These are phyloP conservation scores for Cheilosia scutellata DNA, from an alignment of 2,888 invertebrate species.

Conservation along the genomic window DNA sequence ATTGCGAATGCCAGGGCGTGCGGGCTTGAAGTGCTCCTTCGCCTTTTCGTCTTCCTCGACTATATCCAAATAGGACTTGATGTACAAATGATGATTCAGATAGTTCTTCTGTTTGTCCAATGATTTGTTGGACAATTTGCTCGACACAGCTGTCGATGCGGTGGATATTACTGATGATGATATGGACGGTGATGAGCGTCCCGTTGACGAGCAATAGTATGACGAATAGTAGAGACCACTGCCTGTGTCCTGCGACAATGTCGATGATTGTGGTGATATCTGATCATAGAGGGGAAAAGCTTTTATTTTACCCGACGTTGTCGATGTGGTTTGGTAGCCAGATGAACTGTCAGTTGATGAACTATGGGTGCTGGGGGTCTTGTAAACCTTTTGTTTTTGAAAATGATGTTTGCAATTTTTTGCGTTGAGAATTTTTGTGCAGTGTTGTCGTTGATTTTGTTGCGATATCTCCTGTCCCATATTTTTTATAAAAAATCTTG, in stretches of 20 bases:
- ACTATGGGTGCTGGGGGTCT: conserved; percentile 77
- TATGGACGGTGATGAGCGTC: conserved; percentile 82
- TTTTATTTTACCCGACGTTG: conserved; percentile 78
- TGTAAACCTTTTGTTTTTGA: conserved; percentile 61
- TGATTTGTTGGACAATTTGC: conserved; percentile 80
- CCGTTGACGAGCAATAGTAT: conserved; percentile 80
- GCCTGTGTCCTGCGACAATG: conserved; percentile 80
- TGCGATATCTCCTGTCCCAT: conserved; percentile 85
- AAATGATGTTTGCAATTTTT: conserved; percentile 69
- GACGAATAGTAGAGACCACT: conserved; percentile 82
- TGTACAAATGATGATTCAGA: conserved; percentile 85
- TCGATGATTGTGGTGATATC: conserved; percentile 63
- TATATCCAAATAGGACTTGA: conserved; percentile 85
- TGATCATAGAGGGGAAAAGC: conserved; percentile 64
- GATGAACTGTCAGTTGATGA: conserved; percentile 78
- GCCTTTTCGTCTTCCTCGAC: conserved; percentile 85
- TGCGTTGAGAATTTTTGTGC: conserved; percentile 78
- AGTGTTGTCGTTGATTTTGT: conserved; percentile 79
- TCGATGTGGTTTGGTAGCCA: conserved; percentile 77
- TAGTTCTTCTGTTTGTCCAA: conserved; percentile 84
- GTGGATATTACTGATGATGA: conserved; percentile 83
- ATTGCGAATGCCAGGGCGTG: conserved; percentile 88
- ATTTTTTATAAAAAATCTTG: conserved; percentile 80
- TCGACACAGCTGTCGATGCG: conserved; percentile 82
- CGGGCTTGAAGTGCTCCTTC: conserved; percentile 84